A percentile compares a stretch with the other conserved stretches of the same genome.
Evolutionary conservation across 2,888 invertebrate species (phyloP).

Genomic region (Autographa pulchrina): DNA sequence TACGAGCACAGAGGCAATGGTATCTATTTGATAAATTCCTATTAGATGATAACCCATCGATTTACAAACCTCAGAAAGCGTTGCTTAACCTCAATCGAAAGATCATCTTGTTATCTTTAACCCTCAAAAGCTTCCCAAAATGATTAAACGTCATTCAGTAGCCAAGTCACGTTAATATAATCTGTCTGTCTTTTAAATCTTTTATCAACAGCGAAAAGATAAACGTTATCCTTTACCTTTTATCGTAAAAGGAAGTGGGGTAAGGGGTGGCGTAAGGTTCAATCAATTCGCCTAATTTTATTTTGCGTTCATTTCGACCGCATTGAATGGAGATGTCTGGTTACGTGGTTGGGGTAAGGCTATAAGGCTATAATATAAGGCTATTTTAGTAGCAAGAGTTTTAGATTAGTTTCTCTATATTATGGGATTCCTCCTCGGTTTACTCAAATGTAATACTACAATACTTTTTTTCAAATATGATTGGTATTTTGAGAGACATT

Average conservation of each 20-base stretch:
- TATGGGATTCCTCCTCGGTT: no score
- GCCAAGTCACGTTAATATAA: neutral
- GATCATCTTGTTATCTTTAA: neutral
- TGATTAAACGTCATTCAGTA: neutral
- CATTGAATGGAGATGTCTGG: slow-evolving; percentile 23
- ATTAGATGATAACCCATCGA: neutral
- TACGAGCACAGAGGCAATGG: no score
- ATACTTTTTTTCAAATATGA: no score
- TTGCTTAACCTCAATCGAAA: neutral
- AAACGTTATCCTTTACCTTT: slow-evolving; percentile 38
- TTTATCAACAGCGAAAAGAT: slow-evolving; percentile 36
- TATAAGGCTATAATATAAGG: neutral
- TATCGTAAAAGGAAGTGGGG: slow-evolving; percentile 31
- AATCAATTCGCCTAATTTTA: slow-evolving; percentile 56
- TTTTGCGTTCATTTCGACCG: slow-evolving; percentile 39
- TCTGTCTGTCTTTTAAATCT: slow-evolving; percentile 3
- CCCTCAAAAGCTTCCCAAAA: neutral
- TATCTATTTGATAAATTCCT: no score
- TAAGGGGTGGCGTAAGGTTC: slow-evolving; percentile 40
- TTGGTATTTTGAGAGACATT: no score
- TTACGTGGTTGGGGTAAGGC: neutral
- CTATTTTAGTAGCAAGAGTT: neutral
- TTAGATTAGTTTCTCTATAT: no score
- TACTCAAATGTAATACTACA: no score
- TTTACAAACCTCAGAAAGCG: neutral